phyloP scores from a whole-genome alignment of 2,888 invertebrate genomes.

The Cheilosia pagana region DNA sequence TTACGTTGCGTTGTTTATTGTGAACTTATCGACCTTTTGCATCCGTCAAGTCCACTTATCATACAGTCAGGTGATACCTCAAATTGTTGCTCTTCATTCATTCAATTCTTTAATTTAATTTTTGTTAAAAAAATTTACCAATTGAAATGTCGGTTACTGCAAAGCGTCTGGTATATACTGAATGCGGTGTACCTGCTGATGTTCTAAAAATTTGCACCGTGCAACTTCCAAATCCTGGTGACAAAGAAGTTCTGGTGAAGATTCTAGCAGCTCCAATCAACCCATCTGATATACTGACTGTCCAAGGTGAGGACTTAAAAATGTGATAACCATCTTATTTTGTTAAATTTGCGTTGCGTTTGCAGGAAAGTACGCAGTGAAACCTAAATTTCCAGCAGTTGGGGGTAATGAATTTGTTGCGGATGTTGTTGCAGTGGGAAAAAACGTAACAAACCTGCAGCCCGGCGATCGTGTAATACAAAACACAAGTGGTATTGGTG shows the following conservation, averaged over 20 bases:
- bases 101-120: neutral
- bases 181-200: slow-evolving; percentile 92
- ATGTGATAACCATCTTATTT: neutral
- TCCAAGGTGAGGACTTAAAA: slow-evolving; percentile 89
- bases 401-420: slow-evolving; percentile 99
- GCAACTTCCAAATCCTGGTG: slow-evolving; percentile 84
- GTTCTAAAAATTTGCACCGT: slow-evolving; percentile 88
- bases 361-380: slow-evolving; percentile 88
- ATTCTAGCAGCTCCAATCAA: slow-evolving; percentile 97
- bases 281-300: slow-evolving; percentile 98
- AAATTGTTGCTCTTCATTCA: neutral
- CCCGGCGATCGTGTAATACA: slow-evolving; percentile 94
- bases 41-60: slow-evolving; percentile 10
- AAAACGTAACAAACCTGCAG: slow-evolving; percentile 83
- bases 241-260: slow-evolving; percentile 90
- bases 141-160: slow-evolving; percentile 80
- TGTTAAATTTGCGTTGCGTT: slow-evolving; percentile 53
- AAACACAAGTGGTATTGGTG: slow-evolving; percentile 89
- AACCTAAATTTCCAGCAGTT: slow-evolving; percentile 92
- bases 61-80: slow-evolving; percentile 11
- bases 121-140: neutral
- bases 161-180: slow-evolving; percentile 87
- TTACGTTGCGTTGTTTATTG: slow-evolving; percentile 13
- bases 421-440: slow-evolving; percentile 89
- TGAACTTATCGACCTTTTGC: slow-evolving; percentile 1